A percentile compares a stretch with the other conserved stretches of the same genome.
Evolutionary conservation across 2,113 vertebrate genomes (phyloP).

Genomic region (Monarcha castaneiventris): DNA sequence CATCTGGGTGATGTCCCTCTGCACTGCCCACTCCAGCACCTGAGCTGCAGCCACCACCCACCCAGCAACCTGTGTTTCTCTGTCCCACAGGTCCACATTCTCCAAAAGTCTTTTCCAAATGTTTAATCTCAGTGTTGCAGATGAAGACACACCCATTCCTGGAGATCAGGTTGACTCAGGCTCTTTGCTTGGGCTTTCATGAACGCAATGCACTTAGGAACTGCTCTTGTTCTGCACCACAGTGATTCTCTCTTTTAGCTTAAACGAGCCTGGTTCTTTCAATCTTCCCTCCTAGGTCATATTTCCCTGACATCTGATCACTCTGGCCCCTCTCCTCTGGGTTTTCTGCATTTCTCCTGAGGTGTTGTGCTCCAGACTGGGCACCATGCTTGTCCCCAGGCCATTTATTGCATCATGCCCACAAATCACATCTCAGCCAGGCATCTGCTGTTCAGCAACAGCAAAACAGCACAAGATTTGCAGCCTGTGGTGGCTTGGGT

Average conservation of each 20-base stretch:
- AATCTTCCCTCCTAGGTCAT: background rate
- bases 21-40: background rate
- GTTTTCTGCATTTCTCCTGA: background rate
- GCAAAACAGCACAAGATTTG: background rate
- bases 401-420: background rate
- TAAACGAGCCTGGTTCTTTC: background rate
- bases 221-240: background rate
- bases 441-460: background rate
- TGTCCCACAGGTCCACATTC: background rate
- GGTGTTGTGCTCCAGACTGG: background rate
- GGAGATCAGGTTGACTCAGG: background rate
- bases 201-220: background rate
- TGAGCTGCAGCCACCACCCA: background rate
- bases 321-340: background rate
- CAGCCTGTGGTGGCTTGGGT: background rate
- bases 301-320: background rate
- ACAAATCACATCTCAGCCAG: background rate
- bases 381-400: rapidly evolving
- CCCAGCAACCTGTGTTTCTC: background rate
- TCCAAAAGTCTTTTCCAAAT: background rate
- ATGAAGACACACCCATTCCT: background rate
- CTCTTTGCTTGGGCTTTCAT: background rate
- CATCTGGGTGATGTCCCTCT: background rate
- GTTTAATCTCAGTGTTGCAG: background rate
- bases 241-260: background rate